Percentiles rank a stretch among this genome's conserved stretches.
Evolutionary conservation across 2,797 vertebrate genomes (phyloP).

Genomic region (Glossophaga mutica): DNA sequence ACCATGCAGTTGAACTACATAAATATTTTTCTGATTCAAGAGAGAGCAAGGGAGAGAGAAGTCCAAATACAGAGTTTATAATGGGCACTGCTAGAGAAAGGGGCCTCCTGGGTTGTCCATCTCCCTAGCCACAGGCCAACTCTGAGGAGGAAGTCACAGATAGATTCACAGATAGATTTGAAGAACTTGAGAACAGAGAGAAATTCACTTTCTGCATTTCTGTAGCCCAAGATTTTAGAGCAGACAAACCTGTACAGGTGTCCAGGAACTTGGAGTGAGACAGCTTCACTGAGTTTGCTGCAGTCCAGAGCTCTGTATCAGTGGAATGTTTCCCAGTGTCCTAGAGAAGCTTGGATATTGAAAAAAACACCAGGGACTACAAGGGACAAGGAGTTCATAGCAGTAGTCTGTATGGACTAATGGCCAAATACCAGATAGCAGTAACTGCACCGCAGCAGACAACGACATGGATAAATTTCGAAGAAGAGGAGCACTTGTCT

Average conservation of each 20-base stretch:
- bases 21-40: background rate
- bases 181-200: background rate
- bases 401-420: background rate
- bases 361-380: background rate
- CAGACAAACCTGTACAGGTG: background rate
- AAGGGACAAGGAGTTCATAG: background rate
- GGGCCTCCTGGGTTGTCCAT: background rate
- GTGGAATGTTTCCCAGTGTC: background rate
- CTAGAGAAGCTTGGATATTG: background rate
- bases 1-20: background rate
- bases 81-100: background rate
- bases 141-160: background rate
- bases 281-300: fast-evolving
- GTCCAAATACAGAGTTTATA: background rate
- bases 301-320: background rate
- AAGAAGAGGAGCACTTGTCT: background rate
- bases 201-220: background rate
- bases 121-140: background rate
- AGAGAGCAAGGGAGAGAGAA: background rate
- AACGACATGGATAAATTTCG: background rate
- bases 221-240: background rate
- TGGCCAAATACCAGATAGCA: background rate
- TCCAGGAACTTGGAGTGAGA: background rate
- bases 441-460: background rate
- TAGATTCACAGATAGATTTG: background rate